These are phyloP conservation scores for Eupithecia tripunctaria DNA, from an alignment of 2,888 invertebrate genomes.

Conservation along the genomic window DNA sequence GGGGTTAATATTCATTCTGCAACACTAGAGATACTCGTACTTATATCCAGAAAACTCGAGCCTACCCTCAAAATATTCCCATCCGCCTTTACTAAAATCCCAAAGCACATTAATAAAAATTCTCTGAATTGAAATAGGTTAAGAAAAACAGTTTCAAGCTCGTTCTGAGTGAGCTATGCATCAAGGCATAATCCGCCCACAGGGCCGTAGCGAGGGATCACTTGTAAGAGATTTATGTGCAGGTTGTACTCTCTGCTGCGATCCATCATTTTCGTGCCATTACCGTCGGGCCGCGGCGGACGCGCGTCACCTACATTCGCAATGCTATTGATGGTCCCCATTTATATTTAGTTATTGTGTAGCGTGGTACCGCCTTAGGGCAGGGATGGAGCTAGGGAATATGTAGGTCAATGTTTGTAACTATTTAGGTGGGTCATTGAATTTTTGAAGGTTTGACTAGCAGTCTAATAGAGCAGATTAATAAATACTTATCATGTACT, in stretches of 20 bases:
- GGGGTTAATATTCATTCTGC: background rate
- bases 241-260: slow-evolving; percentile 46
- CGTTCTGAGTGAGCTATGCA: slow-evolving; percentile 7
- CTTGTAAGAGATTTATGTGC: slow-evolving; percentile 44
- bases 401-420: slow-evolving; percentile 2
- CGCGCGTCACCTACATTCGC: slow-evolving; percentile 39
- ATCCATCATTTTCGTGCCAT: slow-evolving; percentile 74
- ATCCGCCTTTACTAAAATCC: background rate
- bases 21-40: background rate
- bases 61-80: background rate
- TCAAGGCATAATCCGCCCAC: slow-evolving; percentile 19
- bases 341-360: slow-evolving; percentile 42
- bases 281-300: slow-evolving; percentile 51
- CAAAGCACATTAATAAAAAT: background rate
- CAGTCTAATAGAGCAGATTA: background rate
- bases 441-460: background rate
- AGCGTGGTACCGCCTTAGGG: slow-evolving; percentile 16
- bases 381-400: slow-evolving; percentile 15
- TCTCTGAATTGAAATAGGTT: slow-evolving; percentile 10
- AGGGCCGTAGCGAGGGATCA: slow-evolving; percentile 26
- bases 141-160: slow-evolving; percentile 2
- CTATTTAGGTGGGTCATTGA: background rate
- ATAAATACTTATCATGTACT: background rate
- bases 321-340: slow-evolving; percentile 40
- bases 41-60: background rate